Conservation (phyloP, 1,140 invertebrate genomes). For the Drosophila sturtevanti region DNA sequence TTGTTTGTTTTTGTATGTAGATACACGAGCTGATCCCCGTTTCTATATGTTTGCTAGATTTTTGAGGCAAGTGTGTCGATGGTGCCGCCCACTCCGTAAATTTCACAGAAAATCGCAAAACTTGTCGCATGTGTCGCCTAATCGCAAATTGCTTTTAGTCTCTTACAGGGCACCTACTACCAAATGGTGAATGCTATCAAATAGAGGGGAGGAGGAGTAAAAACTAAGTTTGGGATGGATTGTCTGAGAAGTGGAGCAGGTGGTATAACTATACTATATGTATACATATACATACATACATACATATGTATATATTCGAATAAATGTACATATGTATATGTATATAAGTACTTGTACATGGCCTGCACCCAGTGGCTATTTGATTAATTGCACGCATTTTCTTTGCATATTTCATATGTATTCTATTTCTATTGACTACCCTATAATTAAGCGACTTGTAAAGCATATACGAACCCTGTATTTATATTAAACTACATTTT, state of each 20-base stretch:
- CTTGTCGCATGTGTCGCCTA: constrained; percentile 53
- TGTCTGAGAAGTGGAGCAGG: constrained; percentile 10
- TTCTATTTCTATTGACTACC: constrained; percentile 29
- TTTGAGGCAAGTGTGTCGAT: constrained; percentile 41
- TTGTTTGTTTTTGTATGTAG: neutral
- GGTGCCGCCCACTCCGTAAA: constrained; percentile 18
- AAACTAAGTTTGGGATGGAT: too few relatives aligned
- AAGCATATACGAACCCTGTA: neutral
- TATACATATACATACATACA: neutral
- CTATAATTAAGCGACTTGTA: neutral
- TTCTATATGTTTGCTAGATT: constrained; percentile 29
- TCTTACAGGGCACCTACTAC: neutral
- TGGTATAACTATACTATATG: neutral
- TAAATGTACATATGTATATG: too few relatives aligned
- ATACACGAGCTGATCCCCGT: constrained; percentile 22
- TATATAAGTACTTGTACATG: neutral
- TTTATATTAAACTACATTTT: too few relatives aligned
- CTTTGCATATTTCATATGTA: constrained; percentile 28
- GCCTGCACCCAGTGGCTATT: constrained; percentile 27
- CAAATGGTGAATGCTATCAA: neutral
- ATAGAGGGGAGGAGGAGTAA: neutral
- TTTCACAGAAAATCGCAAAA: constrained; percentile 10
- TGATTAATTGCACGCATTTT: constrained; percentile 58
- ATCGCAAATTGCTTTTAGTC: constrained; percentile 56
- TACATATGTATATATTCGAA: too few relatives aligned